phyloP scores from a whole-genome alignment of 2,888 invertebrate genomes.

The Leptopilina myrica region DNA sequence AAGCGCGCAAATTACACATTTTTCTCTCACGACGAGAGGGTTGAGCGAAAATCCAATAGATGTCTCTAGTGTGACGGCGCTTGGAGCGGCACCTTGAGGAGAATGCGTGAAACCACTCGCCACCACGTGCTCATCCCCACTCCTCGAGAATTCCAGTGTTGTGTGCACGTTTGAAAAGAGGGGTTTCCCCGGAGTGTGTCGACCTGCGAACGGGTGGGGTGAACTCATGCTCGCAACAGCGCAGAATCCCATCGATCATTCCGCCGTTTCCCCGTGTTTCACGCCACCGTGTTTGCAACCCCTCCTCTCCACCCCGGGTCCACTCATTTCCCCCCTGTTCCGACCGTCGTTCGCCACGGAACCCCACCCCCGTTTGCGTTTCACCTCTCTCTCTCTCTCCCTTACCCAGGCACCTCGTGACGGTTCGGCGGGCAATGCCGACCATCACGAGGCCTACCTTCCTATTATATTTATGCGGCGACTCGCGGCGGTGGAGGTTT shows the following conservation, averaged over 20 bases:
- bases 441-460: slow-evolving; percentile 75
- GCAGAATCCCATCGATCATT: slow-evolving; percentile 77
- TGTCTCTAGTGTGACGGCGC: slow-evolving; percentile 60
- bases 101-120: slow-evolving; percentile 59
- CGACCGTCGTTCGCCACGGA: not conserved
- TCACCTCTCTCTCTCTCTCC: slow-evolving; percentile 9
- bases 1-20: not conserved
- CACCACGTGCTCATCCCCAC: slow-evolving; percentile 66
- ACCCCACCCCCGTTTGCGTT: slow-evolving; percentile 51
- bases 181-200: slow-evolving; percentile 56
- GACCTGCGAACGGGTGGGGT: slow-evolving; percentile 55
- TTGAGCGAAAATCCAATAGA: slow-evolving; percentile 55
- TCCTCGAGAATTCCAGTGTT: not conserved
- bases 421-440: slow-evolving; percentile 74
- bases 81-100: slow-evolving; percentile 61
- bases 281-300: slow-evolving; percentile 70
- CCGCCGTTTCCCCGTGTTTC: slow-evolving; percentile 73
- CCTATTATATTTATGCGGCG: slow-evolving; percentile 76
- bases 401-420: slow-evolving; percentile 66
- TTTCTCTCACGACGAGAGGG: not conserved
- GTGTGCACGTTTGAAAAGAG: slow-evolving; percentile 46
- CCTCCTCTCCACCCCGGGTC: slow-evolving; percentile 50
- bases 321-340: slow-evolving; percentile 51
- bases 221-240: slow-evolving; percentile 72
- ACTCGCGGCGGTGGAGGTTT: slow-evolving; percentile 65